phyloP scores from a whole-genome alignment of 1,140 invertebrate species.

The Megalonaias nervosa region DNA sequence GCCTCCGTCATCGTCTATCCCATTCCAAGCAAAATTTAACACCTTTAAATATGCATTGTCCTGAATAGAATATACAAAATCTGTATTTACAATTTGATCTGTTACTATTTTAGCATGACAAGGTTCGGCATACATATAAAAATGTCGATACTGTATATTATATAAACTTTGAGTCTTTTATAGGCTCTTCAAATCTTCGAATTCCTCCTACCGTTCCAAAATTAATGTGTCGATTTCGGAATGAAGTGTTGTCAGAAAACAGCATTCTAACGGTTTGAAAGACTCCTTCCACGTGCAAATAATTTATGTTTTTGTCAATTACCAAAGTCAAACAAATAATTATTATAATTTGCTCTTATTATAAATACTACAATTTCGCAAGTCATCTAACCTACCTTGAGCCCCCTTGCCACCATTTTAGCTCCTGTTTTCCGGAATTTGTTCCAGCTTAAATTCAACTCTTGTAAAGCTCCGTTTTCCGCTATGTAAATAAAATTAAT shows the following conservation, averaged over 20 bases:
- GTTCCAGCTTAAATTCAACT: conserved; percentile 69
- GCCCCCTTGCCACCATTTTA: conserved; percentile 45
- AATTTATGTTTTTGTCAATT: background rate
- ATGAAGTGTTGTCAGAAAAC: background rate
- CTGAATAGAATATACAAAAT: conserved; percentile 27
- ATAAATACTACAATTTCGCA: background rate
- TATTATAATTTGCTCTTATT: background rate
- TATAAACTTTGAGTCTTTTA: background rate
- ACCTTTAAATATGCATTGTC: conserved; percentile 56
- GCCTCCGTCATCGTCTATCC: conserved; percentile 59
- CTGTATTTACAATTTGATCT: background rate
- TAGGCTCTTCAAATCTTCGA: background rate
- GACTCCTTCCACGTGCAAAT: background rate
- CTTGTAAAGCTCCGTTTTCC: conserved; percentile 55
- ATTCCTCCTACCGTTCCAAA: background rate
- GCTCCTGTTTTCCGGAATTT: conserved; percentile 61
- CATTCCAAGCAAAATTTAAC: conserved; percentile 65
- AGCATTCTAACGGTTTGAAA: background rate
- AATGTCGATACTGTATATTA: background rate
- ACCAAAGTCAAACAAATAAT: background rate
- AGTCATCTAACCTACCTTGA: conserved; percentile 41
- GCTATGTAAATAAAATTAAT: conserved; percentile 18
- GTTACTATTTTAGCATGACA: background rate
- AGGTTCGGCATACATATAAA: background rate
- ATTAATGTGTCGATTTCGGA: background rate